These are phyloP conservation scores for Diogma glabrata DNA, from an alignment of 2,888 invertebrate species.

Conservation along the genomic window DNA sequence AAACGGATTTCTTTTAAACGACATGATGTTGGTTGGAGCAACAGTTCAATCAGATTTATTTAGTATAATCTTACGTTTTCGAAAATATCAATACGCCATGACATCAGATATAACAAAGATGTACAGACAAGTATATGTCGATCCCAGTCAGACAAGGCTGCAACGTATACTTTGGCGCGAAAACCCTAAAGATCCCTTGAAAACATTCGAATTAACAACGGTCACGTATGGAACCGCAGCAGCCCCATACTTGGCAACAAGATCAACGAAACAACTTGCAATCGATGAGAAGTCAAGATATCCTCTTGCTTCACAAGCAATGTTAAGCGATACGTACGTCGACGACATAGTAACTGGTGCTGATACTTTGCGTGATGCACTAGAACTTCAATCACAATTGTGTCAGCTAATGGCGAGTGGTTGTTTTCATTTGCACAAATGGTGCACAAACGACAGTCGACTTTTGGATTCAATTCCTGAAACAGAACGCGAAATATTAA, in stretches of 20 bases:
- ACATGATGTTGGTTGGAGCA: conserved; percentile 14
- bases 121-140: conserved; percentile 15
- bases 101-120: conserved; percentile 15
- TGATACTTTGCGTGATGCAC: conserved; percentile 9
- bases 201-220: conserved; percentile 10
- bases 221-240: conserved; percentile 14
- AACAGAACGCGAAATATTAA: not conserved
- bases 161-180: conserved; percentile 15
- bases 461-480: not conserved
- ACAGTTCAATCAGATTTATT: conserved; percentile 16
- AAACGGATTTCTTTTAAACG: conserved; percentile 12
- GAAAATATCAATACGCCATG: conserved; percentile 8
- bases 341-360: conserved; percentile 17
- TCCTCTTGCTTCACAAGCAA: conserved; percentile 12
- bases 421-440: no score
- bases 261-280: conserved; percentile 15
- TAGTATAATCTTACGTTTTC: conserved; percentile 14
- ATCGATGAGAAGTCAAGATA: conserved; percentile 14
- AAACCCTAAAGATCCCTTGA: conserved; percentile 4
- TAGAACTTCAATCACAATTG: not conserved
- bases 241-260: conserved; percentile 11
- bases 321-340: conserved; percentile 17
- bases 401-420: not conserved
- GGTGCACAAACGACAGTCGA: not conserved
- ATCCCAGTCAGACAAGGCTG: conserved; percentile 6